These are phyloP conservation scores for Cacatua alba DNA, from an alignment of 2,113 vertebrate genomes.

Conservation along the genomic window DNA sequence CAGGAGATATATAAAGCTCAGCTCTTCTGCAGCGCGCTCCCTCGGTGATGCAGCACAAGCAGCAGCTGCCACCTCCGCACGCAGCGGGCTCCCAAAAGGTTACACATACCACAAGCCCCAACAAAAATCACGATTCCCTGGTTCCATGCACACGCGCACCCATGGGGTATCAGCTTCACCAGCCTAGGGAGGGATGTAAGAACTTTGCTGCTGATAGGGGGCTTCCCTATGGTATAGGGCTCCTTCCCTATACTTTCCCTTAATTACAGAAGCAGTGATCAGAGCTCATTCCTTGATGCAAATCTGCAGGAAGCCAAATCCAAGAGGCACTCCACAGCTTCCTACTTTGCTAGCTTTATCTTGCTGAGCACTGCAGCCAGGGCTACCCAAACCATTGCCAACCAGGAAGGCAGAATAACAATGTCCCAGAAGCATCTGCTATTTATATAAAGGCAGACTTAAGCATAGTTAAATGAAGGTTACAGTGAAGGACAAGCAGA, in stretches of 20 bases:
- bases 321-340: neutral
- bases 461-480: neutral
- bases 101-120: neutral
- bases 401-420: neutral
- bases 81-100: fast-evolving
- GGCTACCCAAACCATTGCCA: neutral
- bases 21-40: fast-evolving
- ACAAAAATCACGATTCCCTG: neutral
- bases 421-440: neutral
- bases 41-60: fast-evolving
- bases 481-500: neutral
- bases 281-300: neutral
- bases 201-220: neutral
- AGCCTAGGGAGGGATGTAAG: neutral
- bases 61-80: fast-evolving
- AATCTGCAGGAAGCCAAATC: neutral
- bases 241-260: neutral
- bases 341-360: neutral
- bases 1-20: neutral
- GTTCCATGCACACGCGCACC: fast-evolving
- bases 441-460: neutral
- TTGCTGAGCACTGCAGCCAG: neutral
- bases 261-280: neutral
- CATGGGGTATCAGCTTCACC: fast-evolving
- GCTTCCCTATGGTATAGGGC: too few relatives aligned